Evolutionary conservation across 2,888 invertebrate species (phyloP).

Genomic region (Hofmannophila pseudospretella): DNA sequence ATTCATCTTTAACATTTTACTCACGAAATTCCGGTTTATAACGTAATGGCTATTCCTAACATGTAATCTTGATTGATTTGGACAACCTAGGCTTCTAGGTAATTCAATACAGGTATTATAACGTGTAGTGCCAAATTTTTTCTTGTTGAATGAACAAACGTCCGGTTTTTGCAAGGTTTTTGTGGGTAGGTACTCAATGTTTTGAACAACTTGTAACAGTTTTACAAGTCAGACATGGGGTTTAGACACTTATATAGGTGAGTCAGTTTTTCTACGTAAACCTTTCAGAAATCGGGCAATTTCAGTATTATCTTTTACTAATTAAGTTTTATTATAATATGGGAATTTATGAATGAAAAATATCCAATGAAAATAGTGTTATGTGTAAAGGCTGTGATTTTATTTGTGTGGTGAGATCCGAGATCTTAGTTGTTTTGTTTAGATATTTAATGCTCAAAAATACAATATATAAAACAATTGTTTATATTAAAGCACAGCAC

Average conservation of each 20-base stretch:
- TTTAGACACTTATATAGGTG: too few relatives aligned
- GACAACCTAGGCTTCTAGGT: slow-evolving; percentile 29
- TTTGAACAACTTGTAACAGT: too few relatives aligned
- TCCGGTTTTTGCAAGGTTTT: slow-evolving; percentile 12
- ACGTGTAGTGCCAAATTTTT: slow-evolving; percentile 46
- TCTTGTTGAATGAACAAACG: slow-evolving; percentile 37
- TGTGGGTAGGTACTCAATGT: too few relatives aligned
- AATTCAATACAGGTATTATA: slow-evolving; percentile 31
- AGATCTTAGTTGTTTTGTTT: slow-evolving; percentile 45
- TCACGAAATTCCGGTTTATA: slow-evolving; percentile 26
- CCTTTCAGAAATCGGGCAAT: not conserved
- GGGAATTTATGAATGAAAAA: slow-evolving; percentile 17
- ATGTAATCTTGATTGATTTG: slow-evolving; percentile 16
- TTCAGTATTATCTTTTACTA: slow-evolving; percentile 25
- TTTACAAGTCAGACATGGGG: too few relatives aligned
- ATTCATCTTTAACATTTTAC: slow-evolving; percentile 15
- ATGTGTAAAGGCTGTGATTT: slow-evolving; percentile 71
- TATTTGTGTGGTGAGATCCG: slow-evolving; percentile 57
- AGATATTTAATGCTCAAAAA: slow-evolving; percentile 28
- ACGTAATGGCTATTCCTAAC: slow-evolving; percentile 12
- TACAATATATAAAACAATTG: slow-evolving; percentile 18
- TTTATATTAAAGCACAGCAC: slow-evolving; percentile 10
- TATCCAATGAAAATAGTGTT: slow-evolving; percentile 13
- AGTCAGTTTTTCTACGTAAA: too few relatives aligned
- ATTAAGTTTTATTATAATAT: slow-evolving; percentile 17